These are phyloP conservation scores for Microctonus aethiopoides DNA, from an alignment of 2,888 invertebrate species.

Conservation along the genomic window DNA sequence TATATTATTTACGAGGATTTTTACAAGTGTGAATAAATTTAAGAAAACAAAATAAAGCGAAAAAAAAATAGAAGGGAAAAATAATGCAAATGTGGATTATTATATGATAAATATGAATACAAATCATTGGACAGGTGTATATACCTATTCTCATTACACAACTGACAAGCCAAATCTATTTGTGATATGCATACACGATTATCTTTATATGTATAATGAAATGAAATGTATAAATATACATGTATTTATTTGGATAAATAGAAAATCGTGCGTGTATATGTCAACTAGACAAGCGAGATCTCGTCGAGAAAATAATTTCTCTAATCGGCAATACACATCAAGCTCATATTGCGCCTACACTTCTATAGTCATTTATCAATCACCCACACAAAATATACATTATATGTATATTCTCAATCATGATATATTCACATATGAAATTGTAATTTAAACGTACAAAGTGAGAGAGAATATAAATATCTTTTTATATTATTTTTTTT, in stretches of 20 bases:
- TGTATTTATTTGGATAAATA: not conserved
- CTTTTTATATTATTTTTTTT: not conserved
- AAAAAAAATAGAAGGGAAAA: not conserved
- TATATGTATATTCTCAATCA: not conserved
- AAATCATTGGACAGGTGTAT: conserved; percentile 3
- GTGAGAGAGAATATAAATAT: not conserved
- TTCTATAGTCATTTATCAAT: conserved; percentile 48
- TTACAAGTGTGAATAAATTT: not conserved
- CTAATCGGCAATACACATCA: conserved; percentile 41
- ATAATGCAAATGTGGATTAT: not conserved
- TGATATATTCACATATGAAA: conserved; percentile 1
- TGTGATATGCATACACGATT: conserved; percentile 1
- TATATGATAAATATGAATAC: not conserved
- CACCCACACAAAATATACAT: conserved; percentile 46
- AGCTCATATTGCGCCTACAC: conserved; percentile 39
- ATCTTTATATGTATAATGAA: not conserved
- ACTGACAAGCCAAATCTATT: not conserved
- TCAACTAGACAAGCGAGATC: conserved; percentile 3
- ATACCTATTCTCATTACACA: not conserved
- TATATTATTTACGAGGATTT: too few relatives aligned
- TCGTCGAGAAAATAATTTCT: conserved; percentile 41
- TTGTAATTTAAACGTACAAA: conserved; percentile 10
- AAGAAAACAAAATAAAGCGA: not conserved
- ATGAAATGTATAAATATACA: conserved; percentile 1
- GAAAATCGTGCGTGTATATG: not conserved